Percentiles rank a stretch among this genome's conserved stretches.
Evolutionary conservation across 2,113 vertebrate species (phyloP).

Genomic region (Tragelaphus imberbis): DNA sequence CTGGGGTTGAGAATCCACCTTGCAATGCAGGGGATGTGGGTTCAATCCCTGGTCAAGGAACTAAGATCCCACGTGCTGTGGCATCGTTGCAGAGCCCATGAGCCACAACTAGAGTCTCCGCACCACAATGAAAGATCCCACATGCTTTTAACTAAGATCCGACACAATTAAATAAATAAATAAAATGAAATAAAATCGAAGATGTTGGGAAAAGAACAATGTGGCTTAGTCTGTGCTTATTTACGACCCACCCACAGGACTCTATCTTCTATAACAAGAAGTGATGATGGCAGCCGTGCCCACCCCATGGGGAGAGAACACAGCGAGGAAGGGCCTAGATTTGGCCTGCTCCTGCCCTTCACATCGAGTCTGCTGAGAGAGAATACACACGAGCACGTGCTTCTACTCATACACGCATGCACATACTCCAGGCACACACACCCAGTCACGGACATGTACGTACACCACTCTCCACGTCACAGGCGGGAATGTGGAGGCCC

Average conservation of each 20-base stretch:
- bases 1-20: background rate
- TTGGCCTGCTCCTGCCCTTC: background rate
- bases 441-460: background rate
- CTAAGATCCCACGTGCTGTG: background rate
- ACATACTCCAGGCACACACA: background rate
- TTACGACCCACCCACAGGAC: background rate
- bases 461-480: background rate
- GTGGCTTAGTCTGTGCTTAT: background rate
- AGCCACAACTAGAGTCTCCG: rapidly evolving
- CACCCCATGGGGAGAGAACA: rapidly evolving
- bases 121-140: background rate
- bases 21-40: background rate
- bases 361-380: background rate
- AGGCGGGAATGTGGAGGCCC: background rate
- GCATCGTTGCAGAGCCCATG: background rate
- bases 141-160: background rate
- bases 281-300: rapidly evolving
- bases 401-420: background rate
- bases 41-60: background rate
- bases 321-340: background rate
- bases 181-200: background rate
- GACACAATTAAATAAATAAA: background rate
- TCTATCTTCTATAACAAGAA: background rate
- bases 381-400: background rate
- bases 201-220: background rate